Base-by-base conservation (phyloP, 2,797 vertebrate species). In the Arctocebus calabarensis region DNA sequence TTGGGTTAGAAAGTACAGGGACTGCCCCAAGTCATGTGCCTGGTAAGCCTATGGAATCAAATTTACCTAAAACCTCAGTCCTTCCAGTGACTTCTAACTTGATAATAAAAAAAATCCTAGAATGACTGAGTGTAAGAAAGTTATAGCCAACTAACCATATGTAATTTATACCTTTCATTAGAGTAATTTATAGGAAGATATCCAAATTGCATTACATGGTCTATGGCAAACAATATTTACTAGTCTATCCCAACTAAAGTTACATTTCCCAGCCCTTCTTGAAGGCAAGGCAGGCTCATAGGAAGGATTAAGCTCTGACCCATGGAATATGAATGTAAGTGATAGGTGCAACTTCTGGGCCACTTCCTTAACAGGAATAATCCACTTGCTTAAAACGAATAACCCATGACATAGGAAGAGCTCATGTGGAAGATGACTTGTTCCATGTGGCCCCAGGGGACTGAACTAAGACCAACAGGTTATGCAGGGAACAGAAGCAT, bases 41-140 rank as follows among this genome's bases (percentile, higher is more conserved):
- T 43, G 48, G 13, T 74, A 84, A 79, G 19, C 40, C 40, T 32
- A 64, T 43, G 16, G 82, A 83, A 81, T 68, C 17, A 29, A 64
- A 77, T 84, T 89, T 86, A 68, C 34, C 59, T 70, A 86, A 96
- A 91, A 73, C 19, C 12, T 66, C 32, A 79, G 12, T 20, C 74
- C 64, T 71, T 94, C 77, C 19, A 82, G 45, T 88, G 83, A 61
- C 32, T 88, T 88, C 52, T 79, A n/a, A n/a, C 34, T 87, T 91
- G 61, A 78, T 37, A 61, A 57, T 82, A 61, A 84, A 78, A 73
- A 79, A 77, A 37, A 55, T 12, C 59, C 23, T 74, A 5, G 20
- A 74, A 8, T 84, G 71, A 88, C n/a, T 17, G 23, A 84, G 11
- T 82, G 29, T 77, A 81, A 81, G 86, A 71, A 90, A 90, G 20